Conservation (phyloP, 2,888 invertebrate species). For the Eilema depressum region DNA sequence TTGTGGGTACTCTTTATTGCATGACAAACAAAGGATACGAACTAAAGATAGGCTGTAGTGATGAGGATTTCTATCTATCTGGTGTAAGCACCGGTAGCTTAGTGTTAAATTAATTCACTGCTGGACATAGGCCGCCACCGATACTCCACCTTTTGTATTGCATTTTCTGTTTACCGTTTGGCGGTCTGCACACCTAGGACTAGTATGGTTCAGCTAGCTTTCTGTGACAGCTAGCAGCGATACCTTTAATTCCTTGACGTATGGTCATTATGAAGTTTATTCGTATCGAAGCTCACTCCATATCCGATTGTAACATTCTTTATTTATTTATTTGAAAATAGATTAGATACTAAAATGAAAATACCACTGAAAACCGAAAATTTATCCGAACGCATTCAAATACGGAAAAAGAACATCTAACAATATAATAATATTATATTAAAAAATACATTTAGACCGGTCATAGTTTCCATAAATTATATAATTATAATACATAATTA, state of each 20-base stretch:
- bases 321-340: background rate
- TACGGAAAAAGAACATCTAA: background rate
- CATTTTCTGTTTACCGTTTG: background rate
- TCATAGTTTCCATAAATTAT: conserved; percentile 48
- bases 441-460: conserved; percentile 33
- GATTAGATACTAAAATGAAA: background rate
- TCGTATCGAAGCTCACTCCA: background rate
- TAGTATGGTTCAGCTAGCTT: background rate
- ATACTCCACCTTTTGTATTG: background rate
- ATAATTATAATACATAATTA: conserved; percentile 48
- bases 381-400: background rate
- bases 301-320: background rate
- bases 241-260: background rate
- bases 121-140: background rate
- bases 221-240: background rate
- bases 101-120: too few species aligned
- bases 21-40: too few species aligned
- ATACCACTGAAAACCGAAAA: background rate
- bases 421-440: background rate
- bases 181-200: background rate
- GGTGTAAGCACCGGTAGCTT: too few species aligned
- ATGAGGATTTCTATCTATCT: too few species aligned
- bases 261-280: background rate
- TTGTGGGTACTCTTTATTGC: too few species aligned
- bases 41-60: too few species aligned